These are phyloP conservation scores for Dolichallabes microphthalmus DNA, from an alignment of 2,113 vertebrate genomes.

Conservation along the genomic window DNA sequence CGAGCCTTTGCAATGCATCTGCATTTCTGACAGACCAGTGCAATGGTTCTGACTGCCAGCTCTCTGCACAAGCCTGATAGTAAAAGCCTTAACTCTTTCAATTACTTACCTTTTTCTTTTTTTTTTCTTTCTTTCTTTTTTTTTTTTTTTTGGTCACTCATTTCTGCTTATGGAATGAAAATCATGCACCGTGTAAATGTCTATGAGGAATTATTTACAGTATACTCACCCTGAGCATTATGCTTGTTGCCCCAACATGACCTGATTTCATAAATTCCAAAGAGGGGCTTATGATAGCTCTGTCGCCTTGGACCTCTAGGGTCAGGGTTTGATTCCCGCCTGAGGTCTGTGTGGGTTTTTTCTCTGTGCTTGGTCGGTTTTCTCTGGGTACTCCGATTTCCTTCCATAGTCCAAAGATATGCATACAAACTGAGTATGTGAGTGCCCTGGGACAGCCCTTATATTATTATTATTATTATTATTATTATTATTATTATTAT, in stretches of 20 bases:
- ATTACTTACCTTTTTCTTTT: background rate
- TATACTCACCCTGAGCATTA: slow-evolving; percentile 18
- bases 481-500: no score
- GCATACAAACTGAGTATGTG: no score
- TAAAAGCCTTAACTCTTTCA: slow-evolving; percentile 38
- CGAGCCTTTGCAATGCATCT: slow-evolving; percentile 22
- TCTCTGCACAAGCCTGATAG: slow-evolving; percentile 32
- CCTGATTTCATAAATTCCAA: slow-evolving; percentile 36
- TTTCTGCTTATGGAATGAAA: slow-evolving; percentile 28
- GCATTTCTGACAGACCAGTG: slow-evolving; percentile 22
- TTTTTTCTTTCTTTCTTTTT: no score
- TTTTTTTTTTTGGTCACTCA: background rate
- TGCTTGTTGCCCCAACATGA: slow-evolving; percentile 33
- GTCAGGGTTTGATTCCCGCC: no score
- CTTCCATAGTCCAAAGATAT: no score
- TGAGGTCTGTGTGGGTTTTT: no score
- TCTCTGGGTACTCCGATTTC: no score
- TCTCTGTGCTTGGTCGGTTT: no score
- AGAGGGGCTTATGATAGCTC: background rate
- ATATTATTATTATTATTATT: no score
- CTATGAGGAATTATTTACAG: slow-evolving; percentile 33
- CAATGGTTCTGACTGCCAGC: slow-evolving; percentile 4
- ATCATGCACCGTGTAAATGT: background rate
- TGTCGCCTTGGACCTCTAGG: no score
- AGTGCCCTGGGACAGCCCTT: no score